Base-by-base conservation (phyloP, 2,797 vertebrate genomes). In the Dryobates pubescens region DNA sequence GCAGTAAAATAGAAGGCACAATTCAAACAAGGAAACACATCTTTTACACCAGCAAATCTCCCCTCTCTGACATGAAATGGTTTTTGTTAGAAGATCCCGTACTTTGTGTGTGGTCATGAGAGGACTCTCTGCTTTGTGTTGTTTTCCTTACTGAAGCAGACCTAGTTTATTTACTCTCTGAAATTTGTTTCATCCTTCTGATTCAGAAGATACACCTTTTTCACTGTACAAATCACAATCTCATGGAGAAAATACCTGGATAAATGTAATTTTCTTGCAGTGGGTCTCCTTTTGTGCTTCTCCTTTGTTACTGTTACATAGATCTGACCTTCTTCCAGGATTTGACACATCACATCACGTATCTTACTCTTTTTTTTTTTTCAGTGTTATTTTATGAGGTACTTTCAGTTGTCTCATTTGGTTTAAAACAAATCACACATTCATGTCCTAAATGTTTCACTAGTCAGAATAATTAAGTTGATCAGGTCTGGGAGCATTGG, bases 381-480 rank as follows among this genome's bases (percentile, higher is more conserved):
- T 22, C 10, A 23, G 61, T 96, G 63, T 87, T 95, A 87, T 95
- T 89, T 91, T 81, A 71, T 95, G 86, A 93, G 94, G 71, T 80
- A 89, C 90, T 97, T 97, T 90, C 83, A 91, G 80, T 96, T 96
- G 85, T 97, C 97, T 96, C 96, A 79, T 93, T 96, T 92, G 95
- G 73, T 95, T 97, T 97, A 86, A 96, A 97, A 93, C 90, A 97
- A 97, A 97, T 97, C 95, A 92, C 95, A 96, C 80, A n/a, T 97
- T 97, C 94, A 59, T 88, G 94, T 96, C 96, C 95, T 97, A 92
- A 97, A 96, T 97, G 96, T 98, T 97, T 97, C 87, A 64, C 93
- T 97, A 97, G 93, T 97, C 96, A 96, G 96, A 98, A 98, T 98
- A 98, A 98, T 98, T 97, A 97, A 98, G 93, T 82, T 95, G 97